phyloP scores from a whole-genome alignment of 2,797 vertebrate species.

The Hippoglossus hippoglossus region DNA sequence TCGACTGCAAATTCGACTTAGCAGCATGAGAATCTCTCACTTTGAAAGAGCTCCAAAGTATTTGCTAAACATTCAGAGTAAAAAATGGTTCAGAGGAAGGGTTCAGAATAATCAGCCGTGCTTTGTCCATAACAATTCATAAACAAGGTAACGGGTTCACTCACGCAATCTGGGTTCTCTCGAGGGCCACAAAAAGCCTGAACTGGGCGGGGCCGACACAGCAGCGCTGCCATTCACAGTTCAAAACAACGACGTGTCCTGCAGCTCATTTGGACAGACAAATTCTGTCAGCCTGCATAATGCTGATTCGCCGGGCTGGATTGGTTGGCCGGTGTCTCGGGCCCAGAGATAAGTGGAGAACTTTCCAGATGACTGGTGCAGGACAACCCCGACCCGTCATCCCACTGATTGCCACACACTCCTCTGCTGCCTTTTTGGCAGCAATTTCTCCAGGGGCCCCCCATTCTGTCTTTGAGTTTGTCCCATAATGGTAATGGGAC shows the following conservation, averaged over 20 bases:
- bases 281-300: slow-evolving; percentile 70
- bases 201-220: slow-evolving; percentile 29
- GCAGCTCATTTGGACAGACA: slow-evolving; percentile 69
- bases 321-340: slow-evolving; percentile 70
- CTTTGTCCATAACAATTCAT: slow-evolving; percentile 51
- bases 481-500: slow-evolving; percentile 75
- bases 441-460: slow-evolving; percentile 72
- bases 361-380: slow-evolving; percentile 81
- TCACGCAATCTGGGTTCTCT: slow-evolving; percentile 60
- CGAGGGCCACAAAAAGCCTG: slow-evolving; percentile 52
- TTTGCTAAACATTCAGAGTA: neutral
- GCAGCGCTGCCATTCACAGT: slow-evolving; percentile 49
- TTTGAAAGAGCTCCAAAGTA: neutral
- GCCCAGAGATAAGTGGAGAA: slow-evolving; percentile 77
- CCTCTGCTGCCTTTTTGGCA: slow-evolving; percentile 79
- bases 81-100: slow-evolving; percentile 8
- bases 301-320: slow-evolving; percentile 66
- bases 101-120: slow-evolving; percentile 52
- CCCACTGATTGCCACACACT: slow-evolving; percentile 81
- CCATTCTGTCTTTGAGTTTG: slow-evolving; percentile 73
- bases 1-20: neutral
- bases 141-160: slow-evolving; percentile 58
- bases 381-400: slow-evolving; percentile 78
- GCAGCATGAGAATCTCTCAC: slow-evolving; percentile 22
- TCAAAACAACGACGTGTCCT: slow-evolving; percentile 58